Percentiles rank a stretch among this genome's conserved stretches.
phyloP scores from a whole-genome alignment of 2,888 invertebrate species.

The Andrena minutula region DNA sequence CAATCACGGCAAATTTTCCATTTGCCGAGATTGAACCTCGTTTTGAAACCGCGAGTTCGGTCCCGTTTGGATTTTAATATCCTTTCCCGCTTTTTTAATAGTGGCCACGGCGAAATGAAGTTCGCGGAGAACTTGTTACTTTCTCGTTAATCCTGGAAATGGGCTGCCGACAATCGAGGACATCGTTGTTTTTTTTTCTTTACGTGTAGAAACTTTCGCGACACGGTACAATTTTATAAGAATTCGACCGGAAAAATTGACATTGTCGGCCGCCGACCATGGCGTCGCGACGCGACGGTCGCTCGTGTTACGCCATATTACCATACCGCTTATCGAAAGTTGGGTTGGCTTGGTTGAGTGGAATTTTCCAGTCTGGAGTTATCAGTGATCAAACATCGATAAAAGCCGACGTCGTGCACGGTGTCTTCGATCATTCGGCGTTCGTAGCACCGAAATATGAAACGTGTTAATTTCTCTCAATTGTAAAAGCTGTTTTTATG shows the following conservation, averaged over 20 bases:
- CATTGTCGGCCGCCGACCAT: background rate
- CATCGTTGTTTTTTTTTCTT: background rate
- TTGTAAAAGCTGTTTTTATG: background rate
- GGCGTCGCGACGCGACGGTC: conserved; percentile 10
- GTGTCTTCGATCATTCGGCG: conserved; percentile 27
- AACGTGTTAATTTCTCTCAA: conserved; percentile 7
- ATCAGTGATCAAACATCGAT: conserved; percentile 79
- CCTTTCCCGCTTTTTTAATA: conserved; percentile 21
- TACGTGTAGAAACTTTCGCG: background rate
- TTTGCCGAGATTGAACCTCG: conserved; percentile 26
- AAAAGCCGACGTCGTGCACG: conserved; percentile 50
- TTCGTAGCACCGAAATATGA: conserved; percentile 10
- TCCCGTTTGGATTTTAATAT: conserved; percentile 37
- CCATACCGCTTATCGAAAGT: conserved; percentile 54
- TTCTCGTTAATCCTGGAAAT: conserved; percentile 18
- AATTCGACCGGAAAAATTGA: conserved; percentile 27
- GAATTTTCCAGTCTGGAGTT: conserved; percentile 72
- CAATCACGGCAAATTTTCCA: conserved; percentile 13
- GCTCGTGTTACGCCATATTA: conserved; percentile 43
- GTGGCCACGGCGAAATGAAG: background rate
- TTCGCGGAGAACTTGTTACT: background rate
- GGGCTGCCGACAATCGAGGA: background rate
- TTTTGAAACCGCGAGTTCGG: conserved; percentile 7
- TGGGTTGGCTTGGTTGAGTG: conserved; percentile 39
- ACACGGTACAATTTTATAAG: conserved; percentile 19